These are phyloP conservation scores for Telenomus remus DNA, from an alignment of 1,140 invertebrate genomes.

Conservation along the genomic window DNA sequence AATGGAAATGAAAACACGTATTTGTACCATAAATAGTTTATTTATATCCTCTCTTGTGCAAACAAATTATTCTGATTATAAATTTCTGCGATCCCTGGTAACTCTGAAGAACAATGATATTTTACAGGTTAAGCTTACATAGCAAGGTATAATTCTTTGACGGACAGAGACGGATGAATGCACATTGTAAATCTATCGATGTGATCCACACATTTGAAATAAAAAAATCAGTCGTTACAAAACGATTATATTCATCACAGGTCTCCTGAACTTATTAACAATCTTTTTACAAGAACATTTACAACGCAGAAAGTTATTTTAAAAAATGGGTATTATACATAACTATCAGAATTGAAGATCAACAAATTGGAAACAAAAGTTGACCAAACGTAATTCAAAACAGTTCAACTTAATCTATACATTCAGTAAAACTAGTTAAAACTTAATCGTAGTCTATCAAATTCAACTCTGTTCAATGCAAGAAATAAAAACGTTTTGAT, in stretches of 20 bases:
- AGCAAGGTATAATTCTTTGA: slow-evolving; percentile 36
- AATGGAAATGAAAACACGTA: slow-evolving; percentile 3
- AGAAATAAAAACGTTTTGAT: too few relatives aligned
- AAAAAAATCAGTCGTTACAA: slow-evolving; percentile 36
- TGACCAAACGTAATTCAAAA: too few relatives aligned
- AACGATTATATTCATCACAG: slow-evolving; percentile 19
- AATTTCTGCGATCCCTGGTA: slow-evolving; percentile 31
- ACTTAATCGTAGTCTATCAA: too few relatives aligned
- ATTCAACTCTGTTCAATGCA: too few relatives aligned
- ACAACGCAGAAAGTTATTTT: slow-evolving; percentile 4
- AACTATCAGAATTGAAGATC: not conserved
- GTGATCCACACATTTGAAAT: slow-evolving; percentile 17
- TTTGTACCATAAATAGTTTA: slow-evolving; percentile 53
- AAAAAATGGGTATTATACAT: not conserved
- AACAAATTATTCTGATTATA: slow-evolving; percentile 41
- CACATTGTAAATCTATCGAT: slow-evolving; percentile 23
- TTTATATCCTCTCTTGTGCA: slow-evolving; percentile 30
- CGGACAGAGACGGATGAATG: slow-evolving; percentile 25
- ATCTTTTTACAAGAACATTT: slow-evolving; percentile 16
- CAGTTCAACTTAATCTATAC: too few relatives aligned
- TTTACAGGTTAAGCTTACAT: slow-evolving; percentile 22
- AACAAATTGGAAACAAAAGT: not conserved
- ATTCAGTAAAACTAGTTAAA: too few relatives aligned
- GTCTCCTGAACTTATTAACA: not conserved
- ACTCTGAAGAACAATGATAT: slow-evolving; percentile 31